phyloP scores from a whole-genome alignment of 2,797 vertebrate species.

The Periparus ater region DNA sequence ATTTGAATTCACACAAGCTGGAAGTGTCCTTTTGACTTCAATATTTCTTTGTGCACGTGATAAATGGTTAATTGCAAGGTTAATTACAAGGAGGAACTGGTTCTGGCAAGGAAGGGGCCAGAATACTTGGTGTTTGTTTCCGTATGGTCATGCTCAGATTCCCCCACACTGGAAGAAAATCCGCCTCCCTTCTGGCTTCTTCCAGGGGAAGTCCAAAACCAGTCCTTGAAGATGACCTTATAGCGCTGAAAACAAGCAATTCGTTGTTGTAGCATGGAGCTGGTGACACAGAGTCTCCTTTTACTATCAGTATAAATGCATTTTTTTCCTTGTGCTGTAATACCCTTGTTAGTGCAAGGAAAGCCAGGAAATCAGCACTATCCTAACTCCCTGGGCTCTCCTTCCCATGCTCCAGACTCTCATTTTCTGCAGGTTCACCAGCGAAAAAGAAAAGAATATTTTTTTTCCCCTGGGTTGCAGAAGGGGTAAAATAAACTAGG shows the following conservation, averaged over 20 bases:
- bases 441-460: neutral
- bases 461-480: neutral
- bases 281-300: conserved; percentile 52
- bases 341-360: neutral
- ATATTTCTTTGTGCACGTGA: neutral
- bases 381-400: neutral
- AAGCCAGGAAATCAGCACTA: neutral
- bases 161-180: neutral
- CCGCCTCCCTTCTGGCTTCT: conserved; percentile 42
- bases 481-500: neutral
- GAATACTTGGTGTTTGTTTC: conserved; percentile 36
- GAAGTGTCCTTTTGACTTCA: neutral
- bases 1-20: neutral
- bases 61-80: conserved; percentile 26
- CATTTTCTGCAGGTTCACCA: neutral
- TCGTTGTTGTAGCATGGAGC: conserved; percentile 22
- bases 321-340: conserved; percentile 18
- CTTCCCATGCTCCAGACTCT: neutral
- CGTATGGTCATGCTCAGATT: conserved; percentile 24
- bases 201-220: conserved; percentile 39
- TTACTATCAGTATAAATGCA: conserved; percentile 54
- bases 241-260: conserved; percentile 57
- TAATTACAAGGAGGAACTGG: neutral
- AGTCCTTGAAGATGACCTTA: conserved; percentile 67
- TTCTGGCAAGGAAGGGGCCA: neutral